A percentile compares a stretch with the other conserved stretches of the same genome.
Evolutionary conservation across 1,140 invertebrate genomes (phyloP).

Genomic region (Drosophila aff.): DNA sequence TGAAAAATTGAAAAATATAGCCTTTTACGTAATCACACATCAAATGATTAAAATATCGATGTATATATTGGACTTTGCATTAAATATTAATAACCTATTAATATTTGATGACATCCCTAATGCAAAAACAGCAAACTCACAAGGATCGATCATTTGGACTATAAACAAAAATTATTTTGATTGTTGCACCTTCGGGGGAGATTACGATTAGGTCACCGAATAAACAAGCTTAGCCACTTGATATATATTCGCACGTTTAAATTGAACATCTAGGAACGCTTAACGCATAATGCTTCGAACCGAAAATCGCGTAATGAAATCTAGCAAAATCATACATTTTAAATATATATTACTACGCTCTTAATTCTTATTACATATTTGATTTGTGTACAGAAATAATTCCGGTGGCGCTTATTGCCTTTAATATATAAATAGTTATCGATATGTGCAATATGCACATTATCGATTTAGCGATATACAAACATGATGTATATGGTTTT

Average conservation of each 20-base stretch:
- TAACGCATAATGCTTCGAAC: slow-evolving; percentile 26
- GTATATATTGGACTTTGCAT: slow-evolving; percentile 1
- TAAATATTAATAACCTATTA: background rate
- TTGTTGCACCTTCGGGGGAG: slow-evolving; percentile 10
- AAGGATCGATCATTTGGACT: slow-evolving; percentile 12
- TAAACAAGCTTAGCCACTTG: slow-evolving; percentile 4
- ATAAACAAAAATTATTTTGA: slow-evolving; percentile 18
- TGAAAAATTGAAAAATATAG: background rate
- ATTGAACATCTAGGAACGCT: slow-evolving; percentile 66
- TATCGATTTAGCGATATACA: slow-evolving; percentile 3
- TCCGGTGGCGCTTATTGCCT: slow-evolving; percentile 28
- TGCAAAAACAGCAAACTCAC: background rate
- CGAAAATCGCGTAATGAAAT: slow-evolving; percentile 6
- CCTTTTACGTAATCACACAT: background rate
- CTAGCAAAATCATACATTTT: slow-evolving; percentile 20
- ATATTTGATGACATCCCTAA: background rate
- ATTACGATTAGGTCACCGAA: background rate
- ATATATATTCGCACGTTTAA: slow-evolving; percentile 6
- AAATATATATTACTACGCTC: slow-evolving; percentile 33
- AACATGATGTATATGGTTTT: background rate
- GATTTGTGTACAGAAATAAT: slow-evolving; percentile 52
- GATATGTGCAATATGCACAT: slow-evolving; percentile 29
- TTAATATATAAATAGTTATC: slow-evolving; percentile 34
- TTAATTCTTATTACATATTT: slow-evolving; percentile 34
- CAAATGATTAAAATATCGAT: background rate